Evolutionary conservation across 2,797 vertebrate genomes (phyloP).

Genomic region (Eidolon dupreanum): DNA sequence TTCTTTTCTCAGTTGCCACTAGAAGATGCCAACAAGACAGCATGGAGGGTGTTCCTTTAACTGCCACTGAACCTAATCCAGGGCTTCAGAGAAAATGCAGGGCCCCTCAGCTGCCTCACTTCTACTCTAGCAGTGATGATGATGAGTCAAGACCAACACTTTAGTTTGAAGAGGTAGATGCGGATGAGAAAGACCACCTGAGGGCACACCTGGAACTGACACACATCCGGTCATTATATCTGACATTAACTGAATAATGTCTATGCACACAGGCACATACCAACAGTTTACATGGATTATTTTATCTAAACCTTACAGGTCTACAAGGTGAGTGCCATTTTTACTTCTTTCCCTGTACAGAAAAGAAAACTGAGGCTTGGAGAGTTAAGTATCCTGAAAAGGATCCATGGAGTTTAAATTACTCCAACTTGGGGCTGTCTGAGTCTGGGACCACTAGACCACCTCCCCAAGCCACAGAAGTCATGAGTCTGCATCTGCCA

Average conservation of each 20-base stretch:
- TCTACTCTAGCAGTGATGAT: not conserved
- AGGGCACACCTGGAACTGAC: not conserved
- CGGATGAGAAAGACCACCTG: not conserved
- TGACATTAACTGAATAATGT: fast-evolving
- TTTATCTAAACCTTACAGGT: not conserved
- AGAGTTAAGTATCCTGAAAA: not conserved
- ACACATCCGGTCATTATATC: fast-evolving
- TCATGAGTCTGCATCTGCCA: not conserved
- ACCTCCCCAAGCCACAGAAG: not conserved
- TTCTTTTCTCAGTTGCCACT: not conserved
- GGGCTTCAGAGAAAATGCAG: not conserved
- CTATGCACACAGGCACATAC: fast-evolving
- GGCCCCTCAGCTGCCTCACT: not conserved
- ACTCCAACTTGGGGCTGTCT: not conserved
- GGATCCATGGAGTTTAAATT: not conserved
- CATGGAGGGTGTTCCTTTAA: not conserved
- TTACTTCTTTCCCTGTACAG: not conserved
- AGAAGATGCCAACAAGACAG: not conserved
- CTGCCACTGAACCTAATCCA: not conserved
- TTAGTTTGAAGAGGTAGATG: not conserved
- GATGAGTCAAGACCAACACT: not conserved
- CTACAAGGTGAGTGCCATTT: not conserved
- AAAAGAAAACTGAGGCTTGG: not conserved
- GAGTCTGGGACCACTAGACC: fast-evolving
- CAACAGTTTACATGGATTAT: fast-evolving